phyloP scores from a whole-genome alignment of 2,888 invertebrate species.

The Pemphredon lugubris region DNA sequence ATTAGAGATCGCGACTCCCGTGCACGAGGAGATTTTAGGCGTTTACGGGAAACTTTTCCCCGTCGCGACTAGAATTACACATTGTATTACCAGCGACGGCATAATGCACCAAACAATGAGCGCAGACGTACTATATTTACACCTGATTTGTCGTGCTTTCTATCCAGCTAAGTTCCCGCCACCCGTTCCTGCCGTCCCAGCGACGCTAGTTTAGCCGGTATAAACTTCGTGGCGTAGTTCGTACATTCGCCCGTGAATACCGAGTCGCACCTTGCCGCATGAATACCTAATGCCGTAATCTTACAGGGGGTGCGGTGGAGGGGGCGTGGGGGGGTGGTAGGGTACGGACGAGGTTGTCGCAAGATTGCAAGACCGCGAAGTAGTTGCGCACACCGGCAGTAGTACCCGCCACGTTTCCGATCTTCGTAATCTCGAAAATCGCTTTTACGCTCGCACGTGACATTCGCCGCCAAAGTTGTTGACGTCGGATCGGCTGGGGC shows the following conservation, averaged over 20 bases:
- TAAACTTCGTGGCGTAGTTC: slow-evolving; percentile 65
- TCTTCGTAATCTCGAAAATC: slow-evolving; percentile 17
- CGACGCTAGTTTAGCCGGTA: slow-evolving; percentile 47
- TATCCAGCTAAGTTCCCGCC: slow-evolving; percentile 35
- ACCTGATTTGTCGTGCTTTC: slow-evolving; percentile 45
- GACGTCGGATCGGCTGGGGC: background rate
- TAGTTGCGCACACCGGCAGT: slow-evolving; percentile 17
- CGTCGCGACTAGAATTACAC: background rate
- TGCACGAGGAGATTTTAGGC: too few relatives aligned
- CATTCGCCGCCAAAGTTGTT: background rate
- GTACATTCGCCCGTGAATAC: slow-evolving; percentile 57
- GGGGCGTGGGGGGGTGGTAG: too few relatives aligned
- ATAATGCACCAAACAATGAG: slow-evolving; percentile 17
- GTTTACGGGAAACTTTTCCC: too few relatives aligned
- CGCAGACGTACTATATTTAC: slow-evolving; percentile 29
- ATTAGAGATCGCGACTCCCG: too few relatives aligned
- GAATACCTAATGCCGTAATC: slow-evolving; percentile 68
- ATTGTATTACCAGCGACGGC: background rate
- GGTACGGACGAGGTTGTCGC: slow-evolving; percentile 22
- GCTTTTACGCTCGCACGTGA: background rate
- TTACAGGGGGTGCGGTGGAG: slow-evolving; percentile 38
- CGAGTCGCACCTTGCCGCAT: slow-evolving; percentile 61
- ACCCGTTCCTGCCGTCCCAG: slow-evolving; percentile 16
- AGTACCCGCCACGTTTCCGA: slow-evolving; percentile 13
- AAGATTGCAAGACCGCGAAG: slow-evolving; percentile 32